Evolutionary conservation across 2,888 invertebrate genomes (phyloP).

Genomic region (Nephrotoma guestfalica): DNA sequence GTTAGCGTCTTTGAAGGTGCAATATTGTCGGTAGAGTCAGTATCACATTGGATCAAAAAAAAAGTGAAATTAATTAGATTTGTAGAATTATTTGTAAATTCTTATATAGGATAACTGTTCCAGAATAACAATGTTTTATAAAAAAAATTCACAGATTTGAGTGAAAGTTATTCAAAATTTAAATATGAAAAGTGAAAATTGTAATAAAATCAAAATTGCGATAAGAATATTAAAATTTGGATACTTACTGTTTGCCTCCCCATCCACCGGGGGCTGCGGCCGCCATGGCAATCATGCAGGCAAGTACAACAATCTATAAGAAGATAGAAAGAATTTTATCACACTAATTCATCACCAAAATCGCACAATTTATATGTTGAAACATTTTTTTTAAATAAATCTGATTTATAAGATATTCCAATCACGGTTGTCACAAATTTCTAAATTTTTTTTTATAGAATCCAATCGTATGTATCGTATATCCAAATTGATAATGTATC

Average conservation of each 20-base stretch:
- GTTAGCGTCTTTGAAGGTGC: background rate
- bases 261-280: conserved; percentile 11
- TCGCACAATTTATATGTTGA: background rate
- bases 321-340: background rate
- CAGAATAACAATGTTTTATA: background rate
- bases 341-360: background rate
- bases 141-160: background rate
- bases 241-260: background rate
- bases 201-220: background rate
- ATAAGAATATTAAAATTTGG: background rate
- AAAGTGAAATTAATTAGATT: background rate
- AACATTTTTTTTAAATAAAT: background rate
- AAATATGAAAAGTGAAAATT: background rate
- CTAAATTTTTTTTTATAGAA: background rate
- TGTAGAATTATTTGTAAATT: background rate
- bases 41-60: background rate
- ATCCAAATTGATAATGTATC: background rate
- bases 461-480: background rate
- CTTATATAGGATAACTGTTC: background rate
- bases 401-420: background rate
- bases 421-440: conserved; percentile 5
- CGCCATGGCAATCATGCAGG: conserved; percentile 21
- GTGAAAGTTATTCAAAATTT: background rate
- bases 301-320: conserved; percentile 22
- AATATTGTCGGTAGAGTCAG: background rate